Conservation (phyloP, 2,113 vertebrate genomes). For the Atlantisia rogersi region DNA sequence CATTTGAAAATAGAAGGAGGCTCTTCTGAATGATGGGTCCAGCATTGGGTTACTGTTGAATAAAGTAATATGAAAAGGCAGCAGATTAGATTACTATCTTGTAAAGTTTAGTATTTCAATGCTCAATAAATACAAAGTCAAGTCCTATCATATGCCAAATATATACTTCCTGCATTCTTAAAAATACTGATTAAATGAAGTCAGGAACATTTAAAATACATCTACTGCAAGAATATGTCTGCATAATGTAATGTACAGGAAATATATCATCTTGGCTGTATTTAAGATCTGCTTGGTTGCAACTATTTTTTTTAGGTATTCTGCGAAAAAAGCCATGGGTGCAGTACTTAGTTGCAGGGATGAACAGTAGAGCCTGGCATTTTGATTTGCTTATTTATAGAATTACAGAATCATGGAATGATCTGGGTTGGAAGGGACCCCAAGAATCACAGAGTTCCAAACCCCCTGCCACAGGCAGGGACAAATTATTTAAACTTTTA, state of each 20-base stretch:
- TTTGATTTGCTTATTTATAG: background rate
- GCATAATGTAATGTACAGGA: background rate
- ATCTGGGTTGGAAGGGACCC: too few species aligned
- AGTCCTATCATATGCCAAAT: background rate
- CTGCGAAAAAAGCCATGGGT: fast-evolving
- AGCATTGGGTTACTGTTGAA: background rate
- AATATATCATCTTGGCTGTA: background rate
- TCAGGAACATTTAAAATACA: background rate
- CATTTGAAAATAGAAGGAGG: background rate
- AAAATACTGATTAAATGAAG: background rate
- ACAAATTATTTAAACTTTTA: background rate
- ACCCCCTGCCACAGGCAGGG: too few species aligned
- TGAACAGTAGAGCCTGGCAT: background rate
- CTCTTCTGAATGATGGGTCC: background rate
- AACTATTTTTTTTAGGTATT: background rate
- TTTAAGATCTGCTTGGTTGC: background rate
- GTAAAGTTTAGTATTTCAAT: background rate
- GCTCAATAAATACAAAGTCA: background rate
- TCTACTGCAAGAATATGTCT: background rate
- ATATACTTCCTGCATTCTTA: background rate
- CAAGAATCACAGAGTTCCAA: too few species aligned
- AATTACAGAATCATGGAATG: too few species aligned
- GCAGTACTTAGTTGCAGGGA: background rate
- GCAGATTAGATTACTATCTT: background rate
- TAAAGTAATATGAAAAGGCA: background rate